Percentiles rank a stretch among this genome's conserved stretches.
These are phyloP conservation scores for Chinchilla lanigera DNA, from an alignment of 2,113 vertebrate species.

Conservation along the genomic window DNA sequence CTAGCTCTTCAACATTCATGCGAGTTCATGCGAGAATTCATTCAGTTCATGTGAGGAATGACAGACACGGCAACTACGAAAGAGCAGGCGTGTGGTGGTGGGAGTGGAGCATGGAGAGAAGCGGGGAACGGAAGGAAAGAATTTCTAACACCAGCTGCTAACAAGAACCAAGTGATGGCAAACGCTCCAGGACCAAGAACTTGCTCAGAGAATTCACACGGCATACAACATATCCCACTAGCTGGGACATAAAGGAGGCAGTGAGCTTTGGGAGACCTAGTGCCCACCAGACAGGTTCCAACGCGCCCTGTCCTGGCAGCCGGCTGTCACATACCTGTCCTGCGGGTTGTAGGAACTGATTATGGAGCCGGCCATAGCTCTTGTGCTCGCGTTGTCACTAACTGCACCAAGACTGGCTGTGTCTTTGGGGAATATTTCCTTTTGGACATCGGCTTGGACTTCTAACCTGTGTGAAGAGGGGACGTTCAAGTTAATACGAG, in stretches of 20 bases:
- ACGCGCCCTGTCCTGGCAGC: slow-evolving; percentile 49
- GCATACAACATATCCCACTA: background rate
- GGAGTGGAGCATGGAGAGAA: background rate
- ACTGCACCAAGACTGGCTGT: slow-evolving; percentile 95
- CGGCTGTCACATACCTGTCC: slow-evolving; percentile 91
- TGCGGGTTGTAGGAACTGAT: slow-evolving; percentile 98
- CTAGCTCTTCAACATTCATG: slow-evolving; percentile 32
- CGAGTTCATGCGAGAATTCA: no score
- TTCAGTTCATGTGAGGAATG: background rate
- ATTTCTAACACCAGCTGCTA: slow-evolving; percentile 45
- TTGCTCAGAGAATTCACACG: slow-evolving; percentile 11
- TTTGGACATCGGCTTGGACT: slow-evolving; percentile 94
- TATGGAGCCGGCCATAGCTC: slow-evolving; percentile 99
- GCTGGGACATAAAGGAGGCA: background rate
- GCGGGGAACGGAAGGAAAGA: background rate
- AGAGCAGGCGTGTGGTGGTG: background rate
- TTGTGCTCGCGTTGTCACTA: slow-evolving; percentile 98
- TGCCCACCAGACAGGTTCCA: background rate
- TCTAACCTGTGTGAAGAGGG: slow-evolving; percentile 91
- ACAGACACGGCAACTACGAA: background rate
- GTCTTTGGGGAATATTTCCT: slow-evolving; percentile 94
- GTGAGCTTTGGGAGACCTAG: background rate
- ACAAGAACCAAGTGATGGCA: slow-evolving; percentile 44
- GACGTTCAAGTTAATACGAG: slow-evolving; percentile 73
- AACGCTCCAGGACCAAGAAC: slow-evolving; percentile 6